These are phyloP conservation scores for Bilobella aurantiaca DNA, from an alignment of 1,140 invertebrate genomes.

Conservation along the genomic window DNA sequence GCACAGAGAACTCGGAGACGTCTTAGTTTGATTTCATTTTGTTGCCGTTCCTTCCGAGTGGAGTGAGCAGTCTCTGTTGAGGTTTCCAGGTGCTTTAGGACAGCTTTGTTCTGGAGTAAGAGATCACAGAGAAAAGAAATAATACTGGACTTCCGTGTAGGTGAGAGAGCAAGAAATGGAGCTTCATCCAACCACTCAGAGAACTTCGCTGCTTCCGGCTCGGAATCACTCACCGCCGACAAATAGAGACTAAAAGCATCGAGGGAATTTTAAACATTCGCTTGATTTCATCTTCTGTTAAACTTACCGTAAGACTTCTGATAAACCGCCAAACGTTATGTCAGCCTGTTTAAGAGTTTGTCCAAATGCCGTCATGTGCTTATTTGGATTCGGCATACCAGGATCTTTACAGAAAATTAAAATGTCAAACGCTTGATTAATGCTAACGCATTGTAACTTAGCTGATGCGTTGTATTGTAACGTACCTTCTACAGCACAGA, in stretches of 20 bases:
- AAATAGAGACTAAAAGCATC: conserved; percentile 23
- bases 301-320: conserved; percentile 66
- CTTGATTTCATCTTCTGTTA: no score
- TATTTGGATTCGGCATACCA: conserved; percentile 66
- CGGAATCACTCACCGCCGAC: conserved; percentile 29
- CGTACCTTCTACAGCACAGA: conserved; percentile 67
- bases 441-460: no score
- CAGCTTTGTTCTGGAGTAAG: conserved; percentile 71
- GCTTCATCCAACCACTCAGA: conserved; percentile 60
- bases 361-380: conserved; percentile 74
- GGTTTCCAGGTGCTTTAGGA: conserved; percentile 27
- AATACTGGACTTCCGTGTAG: conserved; percentile 75
- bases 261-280: no score
- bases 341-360: conserved; percentile 84
- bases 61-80: conserved; percentile 25
- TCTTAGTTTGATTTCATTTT: conserved; percentile 34
- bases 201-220: conserved; percentile 48
- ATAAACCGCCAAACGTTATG: conserved; percentile 80
- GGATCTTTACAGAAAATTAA: conserved; percentile 54
- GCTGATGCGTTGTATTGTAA: not conserved
- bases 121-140: conserved; percentile 87
- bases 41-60: conserved; percentile 28
- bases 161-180: conserved; percentile 73
- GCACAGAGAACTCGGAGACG: conserved; percentile 61
- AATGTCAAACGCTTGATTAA: no score